Conservation (phyloP, 2,797 vertebrate species). For the Lacerta bilineata region DNA sequence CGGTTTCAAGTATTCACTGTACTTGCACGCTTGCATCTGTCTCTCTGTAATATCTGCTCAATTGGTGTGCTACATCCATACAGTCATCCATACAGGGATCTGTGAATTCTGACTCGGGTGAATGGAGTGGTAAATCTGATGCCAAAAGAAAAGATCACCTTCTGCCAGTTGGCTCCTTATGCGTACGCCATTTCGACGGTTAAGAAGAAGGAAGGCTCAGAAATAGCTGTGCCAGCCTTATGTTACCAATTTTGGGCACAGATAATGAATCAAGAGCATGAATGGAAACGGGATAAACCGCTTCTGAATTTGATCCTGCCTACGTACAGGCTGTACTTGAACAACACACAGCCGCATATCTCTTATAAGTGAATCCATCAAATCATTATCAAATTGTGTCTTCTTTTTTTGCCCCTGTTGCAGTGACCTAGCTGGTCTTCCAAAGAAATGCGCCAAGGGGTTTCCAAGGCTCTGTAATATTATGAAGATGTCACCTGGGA, state of each 20-base stretch:
- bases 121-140: not conserved
- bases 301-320: constrained; percentile 9
- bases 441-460: not conserved
- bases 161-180: constrained; percentile 3
- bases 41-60: not conserved
- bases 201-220: not conserved
- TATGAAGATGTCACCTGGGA: not conserved
- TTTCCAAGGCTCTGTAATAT: not conserved
- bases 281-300: constrained; percentile 1
- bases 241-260: constrained; percentile 2
- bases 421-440: not conserved
- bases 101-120: not conserved
- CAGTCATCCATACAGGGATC: not conserved
- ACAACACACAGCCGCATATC: not conserved
- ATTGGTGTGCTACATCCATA: not conserved
- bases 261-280: not conserved
- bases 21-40: not conserved
- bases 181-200: not conserved
- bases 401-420: not conserved
- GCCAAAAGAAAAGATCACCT: constrained; percentile 17
- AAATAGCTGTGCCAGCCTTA: constrained; percentile 13
- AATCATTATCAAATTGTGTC: not conserved
- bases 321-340: not conserved
- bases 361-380: not conserved
- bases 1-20: not conserved